A percentile compares a stretch with the other conserved stretches of the same genome.
Evolutionary conservation across 2,888 invertebrate genomes (phyloP).

Genomic region (Microctonus hyperodae): DNA sequence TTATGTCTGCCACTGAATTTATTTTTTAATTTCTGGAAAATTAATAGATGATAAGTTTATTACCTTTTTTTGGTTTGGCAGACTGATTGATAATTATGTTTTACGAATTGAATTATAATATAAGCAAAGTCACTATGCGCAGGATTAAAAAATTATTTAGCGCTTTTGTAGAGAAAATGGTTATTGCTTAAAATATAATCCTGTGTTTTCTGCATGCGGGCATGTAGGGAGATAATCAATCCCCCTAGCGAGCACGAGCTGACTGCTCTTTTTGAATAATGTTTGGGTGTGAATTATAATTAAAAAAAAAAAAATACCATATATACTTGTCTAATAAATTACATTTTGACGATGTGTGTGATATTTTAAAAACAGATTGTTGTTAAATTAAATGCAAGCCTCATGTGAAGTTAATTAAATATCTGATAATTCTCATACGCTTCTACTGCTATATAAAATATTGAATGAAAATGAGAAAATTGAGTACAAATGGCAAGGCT

Average conservation of each 20-base stretch:
- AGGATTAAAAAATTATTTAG: neutral
- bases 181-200: neutral
- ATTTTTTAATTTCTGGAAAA: neutral
- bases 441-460: slow-evolving; percentile 27
- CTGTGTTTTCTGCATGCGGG: slow-evolving; percentile 27
- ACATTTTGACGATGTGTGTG: neutral
- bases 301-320: slow-evolving; percentile 8
- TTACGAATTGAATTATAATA: neutral
- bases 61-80: neutral
- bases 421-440: slow-evolving; percentile 21
- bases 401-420: slow-evolving; percentile 8
- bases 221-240: slow-evolving; percentile 15
- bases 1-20: neutral
- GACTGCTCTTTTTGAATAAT: slow-evolving; percentile 4
- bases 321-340: slow-evolving; percentile 9
- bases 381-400: slow-evolving; percentile 11
- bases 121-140: neutral
- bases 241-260: neutral
- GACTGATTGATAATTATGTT: neutral
- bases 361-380: slow-evolving; percentile 1
- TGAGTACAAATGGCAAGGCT: slow-evolving; percentile 39
- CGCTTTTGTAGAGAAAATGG: neutral
- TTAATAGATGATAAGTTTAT: neutral
- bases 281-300: neutral
- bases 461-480: slow-evolving; percentile 16